Conservation (phyloP, 2,113 vertebrate species). For the Leuciscus idus region DNA sequence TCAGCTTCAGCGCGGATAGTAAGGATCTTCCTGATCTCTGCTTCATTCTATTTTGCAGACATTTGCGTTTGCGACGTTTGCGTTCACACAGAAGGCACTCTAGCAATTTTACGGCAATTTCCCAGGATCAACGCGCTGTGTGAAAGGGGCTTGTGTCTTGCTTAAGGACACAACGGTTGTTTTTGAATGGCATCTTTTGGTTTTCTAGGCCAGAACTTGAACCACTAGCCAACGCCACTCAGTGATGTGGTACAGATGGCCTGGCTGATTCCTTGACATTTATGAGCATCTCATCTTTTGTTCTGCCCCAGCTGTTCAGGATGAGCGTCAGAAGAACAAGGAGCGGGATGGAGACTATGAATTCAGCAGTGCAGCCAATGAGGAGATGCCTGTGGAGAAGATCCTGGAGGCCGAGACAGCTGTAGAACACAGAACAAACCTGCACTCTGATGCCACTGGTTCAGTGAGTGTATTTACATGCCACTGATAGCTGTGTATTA, state of each 20-base stretch:
- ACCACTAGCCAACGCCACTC: neutral
- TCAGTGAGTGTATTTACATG: slow-evolving; percentile 76
- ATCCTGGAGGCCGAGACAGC: slow-evolving; percentile 90
- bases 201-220: too few species aligned
- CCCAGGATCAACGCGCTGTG: too few species aligned
- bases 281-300: neutral
- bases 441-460: slow-evolving; percentile 82
- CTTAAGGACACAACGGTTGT: neutral
- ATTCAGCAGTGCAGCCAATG: slow-evolving; percentile 79
- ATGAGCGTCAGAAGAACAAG: slow-evolving; percentile 87
- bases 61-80: too few species aligned
- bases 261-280: neutral
- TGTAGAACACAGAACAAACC: slow-evolving; percentile 88
- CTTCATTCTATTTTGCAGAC: too few species aligned
- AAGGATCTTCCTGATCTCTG: too few species aligned
- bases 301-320: slow-evolving; percentile 83
- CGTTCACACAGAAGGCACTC: too few species aligned
- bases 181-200: neutral
- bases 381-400: slow-evolving; percentile 94
- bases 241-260: neutral
- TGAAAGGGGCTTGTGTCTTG: too few species aligned
- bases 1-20: too few species aligned
- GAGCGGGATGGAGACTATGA: slow-evolving; percentile 86
- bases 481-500: neutral
- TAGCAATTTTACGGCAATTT: too few species aligned